Base-by-base conservation (phyloP, 2,113 vertebrate genomes). In the Tragelaphus strepsiceros region DNA sequence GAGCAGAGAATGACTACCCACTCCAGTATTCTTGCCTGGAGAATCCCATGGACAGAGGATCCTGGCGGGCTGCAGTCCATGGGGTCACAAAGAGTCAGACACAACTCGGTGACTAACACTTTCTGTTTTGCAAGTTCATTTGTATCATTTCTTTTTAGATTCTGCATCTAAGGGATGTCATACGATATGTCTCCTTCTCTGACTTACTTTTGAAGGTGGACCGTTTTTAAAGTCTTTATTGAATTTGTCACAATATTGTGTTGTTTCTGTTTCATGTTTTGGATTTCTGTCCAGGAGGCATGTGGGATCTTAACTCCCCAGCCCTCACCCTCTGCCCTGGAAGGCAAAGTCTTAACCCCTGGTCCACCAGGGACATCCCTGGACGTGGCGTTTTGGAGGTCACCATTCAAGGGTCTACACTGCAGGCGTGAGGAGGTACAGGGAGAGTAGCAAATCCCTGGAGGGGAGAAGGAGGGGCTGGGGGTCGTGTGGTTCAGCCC, bases 391-490 rank as follows among this genome's bases (percentile, higher is more conserved):
- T 28, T 46, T 32, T 12, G 22, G 81, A 51, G 6, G 28, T 8
- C 58, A 59, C 28, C 88, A 5, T 21, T 24, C 32, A 28, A 22
- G 24, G 35, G 2, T 7, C 2, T 14, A 16, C 5, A 32, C 67
- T 9, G 3, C 21, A 15, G 0, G 0, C 19, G 8, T 32, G 58
- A 81, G 49, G 54, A 71, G 16, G 7, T 59, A 49, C 22, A 3
- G 7, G 19, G 24, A 32, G 10, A 6, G 15, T 0, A 28, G 7
- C 39, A 19, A 51, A 49, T 9, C 43, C n/a, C 17, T 1, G 5
- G 28, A 53, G 32, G 56, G 49, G 12, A 3, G 8, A 46, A 35
- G 43, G 8, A n/a, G 80, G n/a, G 24, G 5, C 28, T 14, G 12
- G 28, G 39, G 16, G 53, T 26, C 19, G 0, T 4, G 24, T 4